phyloP scores from a whole-genome alignment of 1,140 invertebrate species.

The Anoplolepis gracilipes region DNA sequence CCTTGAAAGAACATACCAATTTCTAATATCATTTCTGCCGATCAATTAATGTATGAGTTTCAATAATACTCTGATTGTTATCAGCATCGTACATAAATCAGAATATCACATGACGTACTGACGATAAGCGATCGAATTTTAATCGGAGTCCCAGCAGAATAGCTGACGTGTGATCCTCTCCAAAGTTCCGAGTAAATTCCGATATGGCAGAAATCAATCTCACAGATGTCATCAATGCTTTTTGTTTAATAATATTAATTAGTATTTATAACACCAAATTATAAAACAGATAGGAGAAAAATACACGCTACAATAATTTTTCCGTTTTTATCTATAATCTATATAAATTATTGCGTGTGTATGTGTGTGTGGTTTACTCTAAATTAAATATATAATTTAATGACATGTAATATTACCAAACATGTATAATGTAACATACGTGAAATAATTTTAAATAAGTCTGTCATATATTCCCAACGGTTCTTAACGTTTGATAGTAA shows the following conservation, averaged over 20 bases:
- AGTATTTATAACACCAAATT: not conserved
- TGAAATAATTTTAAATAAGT: no score
- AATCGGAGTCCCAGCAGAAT: conserved; percentile 68
- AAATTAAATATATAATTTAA: no score
- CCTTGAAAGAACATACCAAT: conserved; percentile 45
- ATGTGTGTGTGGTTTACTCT: not conserved
- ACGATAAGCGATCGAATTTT: conserved; percentile 76
- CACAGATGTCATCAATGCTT: conserved; percentile 62
- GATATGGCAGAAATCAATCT: conserved; percentile 71
- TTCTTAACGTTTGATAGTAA: not conserved
- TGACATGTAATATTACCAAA: no score
- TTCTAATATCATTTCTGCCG: conserved; percentile 68
- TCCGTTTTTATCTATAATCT: not conserved
- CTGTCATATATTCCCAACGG: not conserved
- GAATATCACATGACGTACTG: conserved; percentile 65
- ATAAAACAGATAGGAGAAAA: not conserved
- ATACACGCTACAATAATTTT: not conserved
- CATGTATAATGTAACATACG: no score
- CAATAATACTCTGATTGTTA: conserved; percentile 74
- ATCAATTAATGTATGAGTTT: conserved; percentile 65
- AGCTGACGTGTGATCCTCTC: conserved; percentile 71
- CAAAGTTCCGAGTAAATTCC: conserved; percentile 67
- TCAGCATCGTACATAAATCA: conserved; percentile 67
- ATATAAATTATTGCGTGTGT: no score
- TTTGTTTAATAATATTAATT: conserved; percentile 45